Evolutionary conservation across 2,113 vertebrate genomes (phyloP).

Genomic region (Mionectes macconnelli): DNA sequence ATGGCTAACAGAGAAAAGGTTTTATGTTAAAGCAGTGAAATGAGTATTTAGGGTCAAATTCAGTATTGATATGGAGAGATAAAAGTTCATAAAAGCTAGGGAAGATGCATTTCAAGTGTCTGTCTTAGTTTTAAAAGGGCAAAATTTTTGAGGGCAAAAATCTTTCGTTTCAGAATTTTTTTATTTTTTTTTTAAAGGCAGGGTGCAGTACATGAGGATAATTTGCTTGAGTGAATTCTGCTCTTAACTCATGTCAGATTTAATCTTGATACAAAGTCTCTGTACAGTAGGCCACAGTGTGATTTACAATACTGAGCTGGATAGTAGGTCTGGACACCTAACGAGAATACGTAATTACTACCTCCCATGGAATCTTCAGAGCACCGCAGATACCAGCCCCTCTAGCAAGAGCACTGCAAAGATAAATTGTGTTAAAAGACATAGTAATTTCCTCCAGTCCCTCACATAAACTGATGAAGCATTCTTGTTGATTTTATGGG

Average conservation of each 20-base stretch:
- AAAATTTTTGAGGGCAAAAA: neutral
- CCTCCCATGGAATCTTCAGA: neutral
- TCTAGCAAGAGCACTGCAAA: neutral
- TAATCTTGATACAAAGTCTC: neutral
- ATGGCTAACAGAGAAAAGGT: neutral
- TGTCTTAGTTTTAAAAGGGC: neutral
- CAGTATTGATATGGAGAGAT: neutral
- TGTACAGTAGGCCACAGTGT: neutral
- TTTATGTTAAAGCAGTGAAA: neutral
- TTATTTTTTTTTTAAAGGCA: neutral
- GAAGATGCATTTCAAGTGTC: neutral
- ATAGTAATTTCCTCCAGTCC: neutral
- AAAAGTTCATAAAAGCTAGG: neutral
- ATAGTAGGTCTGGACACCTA: neutral
- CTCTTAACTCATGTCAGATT: neutral
- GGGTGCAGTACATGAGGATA: neutral
- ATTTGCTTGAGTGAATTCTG: neutral
- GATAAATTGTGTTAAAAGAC: neutral
- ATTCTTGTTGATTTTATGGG: neutral
- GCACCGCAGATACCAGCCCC: neutral
- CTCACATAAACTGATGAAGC: neutral
- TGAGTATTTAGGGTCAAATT: neutral
- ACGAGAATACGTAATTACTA: neutral
- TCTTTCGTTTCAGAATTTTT: neutral
- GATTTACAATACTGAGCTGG: neutral